A percentile compares a stretch with the other conserved stretches of the same genome.
Conservation (phyloP, 2,113 vertebrate species). For the Riparia riparia region DNA sequence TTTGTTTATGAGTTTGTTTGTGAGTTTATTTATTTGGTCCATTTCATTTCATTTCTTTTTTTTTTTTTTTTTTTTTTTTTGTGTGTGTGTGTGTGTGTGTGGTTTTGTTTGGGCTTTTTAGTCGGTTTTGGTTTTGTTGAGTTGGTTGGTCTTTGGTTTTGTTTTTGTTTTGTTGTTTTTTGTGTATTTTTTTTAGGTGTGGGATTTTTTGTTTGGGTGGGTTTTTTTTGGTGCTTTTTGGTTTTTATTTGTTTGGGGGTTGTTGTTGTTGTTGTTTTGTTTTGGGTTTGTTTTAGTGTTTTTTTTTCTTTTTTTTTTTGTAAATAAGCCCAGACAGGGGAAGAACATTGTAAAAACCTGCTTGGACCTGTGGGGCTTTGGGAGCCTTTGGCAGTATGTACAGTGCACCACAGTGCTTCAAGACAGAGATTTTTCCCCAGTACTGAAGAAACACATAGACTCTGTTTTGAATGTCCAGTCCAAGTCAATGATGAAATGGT, state of each 20-base stretch:
- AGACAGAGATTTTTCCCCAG: not conserved
- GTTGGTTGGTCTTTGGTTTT: not conserved
- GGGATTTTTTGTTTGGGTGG: not conserved
- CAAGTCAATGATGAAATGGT: not conserved
- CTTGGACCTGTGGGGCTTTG: not conserved
- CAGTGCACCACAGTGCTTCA: not conserved
- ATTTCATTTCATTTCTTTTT: too few relatives aligned
- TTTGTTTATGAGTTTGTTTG: not conserved
- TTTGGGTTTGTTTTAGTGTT: not conserved
- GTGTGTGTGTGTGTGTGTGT: not conserved
- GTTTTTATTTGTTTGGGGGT: too few relatives aligned
- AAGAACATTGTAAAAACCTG: not conserved
- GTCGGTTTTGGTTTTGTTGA: not conserved
- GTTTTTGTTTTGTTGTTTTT: too few relatives aligned
- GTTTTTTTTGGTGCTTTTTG: not conserved
- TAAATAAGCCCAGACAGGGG: not conserved
- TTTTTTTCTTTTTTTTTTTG: too few relatives aligned
- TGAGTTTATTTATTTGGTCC: not conserved
- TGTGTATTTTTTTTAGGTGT: not conserved
- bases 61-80: not conserved
- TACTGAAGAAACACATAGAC: not conserved
- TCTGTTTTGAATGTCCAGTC: not conserved
- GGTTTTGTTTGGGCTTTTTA: not conserved
- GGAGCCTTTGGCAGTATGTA: not conserved
- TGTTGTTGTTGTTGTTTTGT: not conserved